Evolutionary conservation across 2,113 vertebrate species (phyloP).

Genomic region (Salvelinus fontinalis): DNA sequence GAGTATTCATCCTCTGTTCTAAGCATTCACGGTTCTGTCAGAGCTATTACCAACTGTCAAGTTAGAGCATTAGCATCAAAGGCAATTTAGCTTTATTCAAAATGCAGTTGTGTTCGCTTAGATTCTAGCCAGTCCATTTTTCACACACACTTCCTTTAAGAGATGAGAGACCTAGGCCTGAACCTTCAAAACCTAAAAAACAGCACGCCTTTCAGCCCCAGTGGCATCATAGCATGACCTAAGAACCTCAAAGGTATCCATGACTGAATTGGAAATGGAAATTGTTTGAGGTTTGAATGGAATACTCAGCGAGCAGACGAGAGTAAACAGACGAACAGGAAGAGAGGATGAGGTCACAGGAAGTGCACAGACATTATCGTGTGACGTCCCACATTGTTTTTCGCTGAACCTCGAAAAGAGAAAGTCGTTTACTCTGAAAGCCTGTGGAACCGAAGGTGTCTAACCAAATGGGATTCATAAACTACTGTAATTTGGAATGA

Average conservation of each 20-base stretch:
- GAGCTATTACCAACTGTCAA: neutral
- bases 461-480: too few relatives aligned
- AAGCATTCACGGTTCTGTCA: neutral
- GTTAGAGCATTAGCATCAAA: neutral
- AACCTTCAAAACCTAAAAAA: conserved; percentile 26
- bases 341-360: conserved; percentile 51
- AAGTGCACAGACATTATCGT: conserved; percentile 37
- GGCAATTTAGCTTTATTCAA: neutral
- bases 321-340: conserved; percentile 53
- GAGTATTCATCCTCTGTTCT: neutral
- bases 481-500: neutral
- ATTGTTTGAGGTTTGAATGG: conserved; percentile 34
- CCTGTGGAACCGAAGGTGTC: neutral
- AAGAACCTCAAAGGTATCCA: conserved; percentile 21
- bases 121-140: neutral
- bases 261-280: conserved; percentile 43
- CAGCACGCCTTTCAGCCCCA: conserved; percentile 43
- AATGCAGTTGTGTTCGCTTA: neutral
- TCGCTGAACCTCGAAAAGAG: conserved; percentile 36
- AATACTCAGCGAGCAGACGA: conserved; percentile 39
- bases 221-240: conserved; percentile 21
- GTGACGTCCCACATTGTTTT: conserved; percentile 52
- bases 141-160: neutral
- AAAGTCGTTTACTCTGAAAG: neutral
- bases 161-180: conserved; percentile 22